These are phyloP conservation scores for Parasteatoda lunata DNA, from an alignment of 2,888 invertebrate species.

Conservation along the genomic window DNA sequence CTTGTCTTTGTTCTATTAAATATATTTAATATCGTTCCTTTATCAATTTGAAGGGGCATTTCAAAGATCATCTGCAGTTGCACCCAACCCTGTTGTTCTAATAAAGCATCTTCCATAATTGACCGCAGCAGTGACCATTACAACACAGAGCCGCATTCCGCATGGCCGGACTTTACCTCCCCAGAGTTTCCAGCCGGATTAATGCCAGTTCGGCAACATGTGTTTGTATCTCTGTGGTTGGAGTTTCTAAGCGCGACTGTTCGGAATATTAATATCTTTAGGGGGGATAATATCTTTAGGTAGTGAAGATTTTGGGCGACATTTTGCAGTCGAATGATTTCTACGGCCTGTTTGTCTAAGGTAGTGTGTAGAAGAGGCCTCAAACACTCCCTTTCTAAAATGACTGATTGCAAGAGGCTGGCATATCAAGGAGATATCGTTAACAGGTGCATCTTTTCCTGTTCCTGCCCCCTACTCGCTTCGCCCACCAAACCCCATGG, in stretches of 20 bases:
- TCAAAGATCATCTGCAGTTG: not conserved
- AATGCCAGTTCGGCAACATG: slow-evolving; percentile 10
- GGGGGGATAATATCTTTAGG: too few relatives aligned
- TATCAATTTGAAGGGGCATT: not conserved
- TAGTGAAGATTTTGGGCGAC: not conserved
- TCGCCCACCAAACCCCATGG: too few relatives aligned
- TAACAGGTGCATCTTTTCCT: too few relatives aligned
- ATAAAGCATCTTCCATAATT: slow-evolving; percentile 3
- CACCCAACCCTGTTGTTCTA: not conserved
- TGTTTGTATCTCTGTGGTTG: not conserved
- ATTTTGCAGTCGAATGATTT: slow-evolving; percentile 22
- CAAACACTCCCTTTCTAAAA: too few relatives aligned
- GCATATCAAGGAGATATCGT: too few relatives aligned
- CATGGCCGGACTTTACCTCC: not conserved
- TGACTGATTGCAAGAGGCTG: too few relatives aligned
- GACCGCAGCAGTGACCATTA: not conserved
- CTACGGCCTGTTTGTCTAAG: slow-evolving; percentile 9
- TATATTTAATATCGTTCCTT: not conserved
- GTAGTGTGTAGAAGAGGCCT: not conserved
- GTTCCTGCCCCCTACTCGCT: too few relatives aligned
- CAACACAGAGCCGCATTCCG: not conserved
- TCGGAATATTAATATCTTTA: slow-evolving; percentile 26
- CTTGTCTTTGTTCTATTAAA: not conserved
- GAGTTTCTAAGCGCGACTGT: slow-evolving; percentile 11
- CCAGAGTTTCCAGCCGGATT: not conserved